phyloP scores from a whole-genome alignment of 2,113 vertebrate species.

The Plectropomus leopardus region DNA sequence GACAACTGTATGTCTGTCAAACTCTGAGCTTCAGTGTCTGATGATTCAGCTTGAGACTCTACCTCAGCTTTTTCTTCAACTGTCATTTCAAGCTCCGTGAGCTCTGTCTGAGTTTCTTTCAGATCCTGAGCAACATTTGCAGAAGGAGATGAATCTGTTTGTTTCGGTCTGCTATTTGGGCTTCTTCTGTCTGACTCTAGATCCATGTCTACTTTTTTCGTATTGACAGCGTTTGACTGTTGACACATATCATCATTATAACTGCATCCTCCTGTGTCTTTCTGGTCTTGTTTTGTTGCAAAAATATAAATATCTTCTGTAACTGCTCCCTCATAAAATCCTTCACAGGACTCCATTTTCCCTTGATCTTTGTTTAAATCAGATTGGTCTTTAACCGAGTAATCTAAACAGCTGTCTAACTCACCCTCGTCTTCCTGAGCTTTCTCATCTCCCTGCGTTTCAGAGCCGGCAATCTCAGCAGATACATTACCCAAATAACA shows the following conservation, averaged over 20 bases:
- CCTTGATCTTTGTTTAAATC: not conserved
- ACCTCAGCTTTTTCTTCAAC: not conserved
- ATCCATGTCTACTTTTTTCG: not conserved
- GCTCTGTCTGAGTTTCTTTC: not conserved
- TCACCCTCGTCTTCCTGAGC: not conserved
- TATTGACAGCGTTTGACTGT: not conserved
- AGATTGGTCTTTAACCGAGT: not conserved
- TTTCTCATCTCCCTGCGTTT: constrained; percentile 2
- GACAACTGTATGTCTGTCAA: not conserved
- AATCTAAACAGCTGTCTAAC: not conserved
- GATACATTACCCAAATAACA: not conserved
- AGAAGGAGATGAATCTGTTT: not conserved
- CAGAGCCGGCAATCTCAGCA: constrained; percentile 4
- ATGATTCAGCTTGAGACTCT: not conserved
- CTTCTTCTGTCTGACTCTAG: not conserved
- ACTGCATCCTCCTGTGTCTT: not conserved
- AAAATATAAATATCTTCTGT: not conserved
- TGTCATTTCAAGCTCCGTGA: not conserved
- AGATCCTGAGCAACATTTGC: not conserved
- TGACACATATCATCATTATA: not conserved
- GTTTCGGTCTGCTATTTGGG: not conserved
- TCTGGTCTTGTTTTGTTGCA: not conserved
- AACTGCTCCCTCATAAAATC: not conserved
- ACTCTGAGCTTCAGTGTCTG: not conserved
- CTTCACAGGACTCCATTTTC: not conserved